Base-by-base conservation (phyloP, 2,113 vertebrate genomes). In the Holacanthus passer region DNA sequence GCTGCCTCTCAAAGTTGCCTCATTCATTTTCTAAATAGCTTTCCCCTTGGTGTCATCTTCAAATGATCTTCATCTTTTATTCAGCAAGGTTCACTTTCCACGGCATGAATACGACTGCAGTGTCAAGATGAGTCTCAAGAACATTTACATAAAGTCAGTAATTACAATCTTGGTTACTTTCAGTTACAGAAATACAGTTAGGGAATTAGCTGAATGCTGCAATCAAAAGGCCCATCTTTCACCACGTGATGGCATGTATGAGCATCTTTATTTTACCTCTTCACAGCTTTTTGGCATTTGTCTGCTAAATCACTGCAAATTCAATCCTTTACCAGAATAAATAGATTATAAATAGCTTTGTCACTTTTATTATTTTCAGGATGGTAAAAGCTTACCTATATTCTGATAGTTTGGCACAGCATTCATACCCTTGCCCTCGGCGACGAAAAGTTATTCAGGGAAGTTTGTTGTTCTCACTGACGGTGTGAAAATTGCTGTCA, bases 1-100 rank as follows among this genome's bases (percentile, higher is more conserved):
- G 31, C 45, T 52, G 32, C 24, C 19, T 45, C 55, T 11, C 45
- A 52, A 45, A 43, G 52, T 59, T 32, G 37, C 32, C 13, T 75
- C 24, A 58, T 47, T 31, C 29, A 11, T 14, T 17, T 64, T 68
- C 8, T 13, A 48, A 70, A 58, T 9, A 27, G 47, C 39, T 47
- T 62, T 78, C 53, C 59, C 58, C 37, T 31, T 2, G n/a, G 39
- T 47, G 66, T 10, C 50, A 20, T 70, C 50, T 41, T 19, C n/a
- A 69, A 55, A 48, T 9, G 1, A 39, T 31, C n/a, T 68, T 63
- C 70, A 74, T 79, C 64, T 70, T 80, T 84, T 59, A 71, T 76
- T 80, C 71, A 80, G 50, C 12, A 4, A 43, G 31, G 55, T 69
- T 67, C 1, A 0, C 47, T 47, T 47, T 79, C 39, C 0, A 14